A percentile compares a stretch with the other conserved stretches of the same genome.
phyloP scores from a whole-genome alignment of 2,797 vertebrate genomes.

The Mastacembelus armatus region DNA sequence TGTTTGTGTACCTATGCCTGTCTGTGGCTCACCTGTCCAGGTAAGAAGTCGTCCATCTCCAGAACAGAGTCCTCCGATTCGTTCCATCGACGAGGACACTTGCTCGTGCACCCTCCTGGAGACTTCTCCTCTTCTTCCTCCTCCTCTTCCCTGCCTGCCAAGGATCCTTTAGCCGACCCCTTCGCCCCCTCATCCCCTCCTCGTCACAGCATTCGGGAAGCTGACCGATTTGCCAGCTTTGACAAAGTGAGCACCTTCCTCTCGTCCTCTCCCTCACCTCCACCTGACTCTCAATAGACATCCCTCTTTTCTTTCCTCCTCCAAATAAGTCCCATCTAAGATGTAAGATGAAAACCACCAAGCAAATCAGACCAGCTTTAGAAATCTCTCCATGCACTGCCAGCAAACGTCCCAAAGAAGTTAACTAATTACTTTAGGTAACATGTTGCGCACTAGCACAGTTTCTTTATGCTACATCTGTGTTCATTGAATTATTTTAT shows the following conservation, averaged over 20 bases:
- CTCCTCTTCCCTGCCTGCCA: conserved; percentile 87
- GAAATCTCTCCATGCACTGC: conserved; percentile 78
- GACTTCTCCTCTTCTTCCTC: conserved; percentile 85
- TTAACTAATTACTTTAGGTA: neutral
- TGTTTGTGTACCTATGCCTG: conserved; percentile 1
- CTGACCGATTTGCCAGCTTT: conserved; percentile 96
- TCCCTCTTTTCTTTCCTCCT: conserved; percentile 42
- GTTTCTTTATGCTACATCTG: conserved; percentile 13
- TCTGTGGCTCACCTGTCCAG: conserved; percentile 77
- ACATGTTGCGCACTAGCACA: neutral
- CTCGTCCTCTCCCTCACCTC: conserved; percentile 78
- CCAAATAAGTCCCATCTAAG: conserved; percentile 41
- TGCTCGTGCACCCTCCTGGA: conserved; percentile 88
- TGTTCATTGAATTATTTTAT: conserved; percentile 12
- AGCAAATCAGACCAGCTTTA: conserved; percentile 64
- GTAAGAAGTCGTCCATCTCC: conserved; percentile 91
- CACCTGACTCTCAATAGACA: conserved; percentile 77
- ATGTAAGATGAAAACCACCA: conserved; percentile 9
- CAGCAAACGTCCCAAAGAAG: conserved; percentile 36
- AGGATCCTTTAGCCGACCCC: conserved; percentile 91
- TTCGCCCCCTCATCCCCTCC: conserved; percentile 92
- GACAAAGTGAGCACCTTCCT: conserved; percentile 97
- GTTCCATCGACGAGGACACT: conserved; percentile 92
- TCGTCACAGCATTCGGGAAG: conserved; percentile 89
- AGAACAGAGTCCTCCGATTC: conserved; percentile 94